Evolutionary conservation across 2,113 vertebrate species (phyloP), one percentile per base, ranked within the genome.

Genomic region (Orycteropus afer): DNA sequence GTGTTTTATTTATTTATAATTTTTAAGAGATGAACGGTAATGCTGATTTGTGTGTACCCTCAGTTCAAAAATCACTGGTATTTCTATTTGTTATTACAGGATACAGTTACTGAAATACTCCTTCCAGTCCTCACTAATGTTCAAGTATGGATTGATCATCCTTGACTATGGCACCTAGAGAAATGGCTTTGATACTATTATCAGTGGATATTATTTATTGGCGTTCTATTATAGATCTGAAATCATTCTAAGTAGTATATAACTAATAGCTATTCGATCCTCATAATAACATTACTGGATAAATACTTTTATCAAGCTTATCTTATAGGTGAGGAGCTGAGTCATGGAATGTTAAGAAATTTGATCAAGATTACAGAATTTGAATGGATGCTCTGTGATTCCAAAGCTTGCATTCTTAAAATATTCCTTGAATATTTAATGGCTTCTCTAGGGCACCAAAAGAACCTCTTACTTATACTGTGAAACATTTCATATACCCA

Each of bases 291-390:
- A 37, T 78, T 73, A 32, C 10, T 84, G 7, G 11, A 37, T 37
- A 82, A 32, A 45, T 63, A 82, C 18, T 81, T 69, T 74, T 59
- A 69, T 71, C 51, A 77, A 55, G 45, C 4, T 69, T 8, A 59
- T 59, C 94, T 91, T 17, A 49, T 45, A 91, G 57, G 55, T 82
- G n/a, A 85, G 57, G 37, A 88, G n/a, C 11, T 74, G 25, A 91
- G 5, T 13, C 4, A 76, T 29, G 32, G 9, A 40, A 0, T 93
- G 0, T 71, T 85, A 96, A 57, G 29, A 5, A 80, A 89, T 93
- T 87, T 96, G 32, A 14, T 3, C n/a, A 55, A 91, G 17, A 42
- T 42, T 90, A n/a, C 25, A 82, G 23, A 77, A 78, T 86, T 78
- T 67, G 53, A 87, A 76, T 49, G 27, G 14, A 83, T 67, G 3